Evolutionary conservation across 2,113 vertebrate species (phyloP).

Genomic region (Oreochromis spilurus): DNA sequence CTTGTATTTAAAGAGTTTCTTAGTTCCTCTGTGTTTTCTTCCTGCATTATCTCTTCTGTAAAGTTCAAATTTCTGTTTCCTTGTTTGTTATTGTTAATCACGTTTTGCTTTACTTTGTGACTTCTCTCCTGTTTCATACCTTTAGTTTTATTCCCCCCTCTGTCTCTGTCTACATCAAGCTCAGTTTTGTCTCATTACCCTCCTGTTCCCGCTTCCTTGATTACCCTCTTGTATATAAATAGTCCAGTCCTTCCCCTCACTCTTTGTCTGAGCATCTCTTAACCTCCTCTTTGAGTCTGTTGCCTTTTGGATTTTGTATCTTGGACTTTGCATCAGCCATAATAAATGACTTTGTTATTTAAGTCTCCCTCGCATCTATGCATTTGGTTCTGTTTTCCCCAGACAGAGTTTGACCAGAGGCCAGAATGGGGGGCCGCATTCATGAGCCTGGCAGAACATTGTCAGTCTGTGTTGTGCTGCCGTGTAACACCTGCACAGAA

Average conservation of each 20-base stretch:
- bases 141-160: not conserved
- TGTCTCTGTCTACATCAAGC: not conserved
- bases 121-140: not conserved
- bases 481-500: conserved; percentile 92
- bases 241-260: not conserved
- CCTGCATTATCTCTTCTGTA: not conserved
- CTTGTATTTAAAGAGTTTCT: not conserved
- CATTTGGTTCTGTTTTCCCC: not conserved
- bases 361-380: not conserved
- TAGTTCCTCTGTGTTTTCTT: not conserved
- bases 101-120: not conserved
- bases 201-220: not conserved
- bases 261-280: not conserved
- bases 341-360: not conserved
- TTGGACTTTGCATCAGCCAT: not conserved
- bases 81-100: not conserved
- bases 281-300: not conserved
- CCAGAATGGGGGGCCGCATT: conserved; percentile 69
- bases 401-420: conserved; percentile 56
- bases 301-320: not conserved
- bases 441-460: conserved; percentile 78
- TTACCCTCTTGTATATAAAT: not conserved
- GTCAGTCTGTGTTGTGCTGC: conserved; percentile 90
- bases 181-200: not conserved
- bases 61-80: not conserved